These are phyloP conservation scores for Cydia strobilella DNA, from an alignment of 1,140 invertebrate genomes.

Conservation along the genomic window DNA sequence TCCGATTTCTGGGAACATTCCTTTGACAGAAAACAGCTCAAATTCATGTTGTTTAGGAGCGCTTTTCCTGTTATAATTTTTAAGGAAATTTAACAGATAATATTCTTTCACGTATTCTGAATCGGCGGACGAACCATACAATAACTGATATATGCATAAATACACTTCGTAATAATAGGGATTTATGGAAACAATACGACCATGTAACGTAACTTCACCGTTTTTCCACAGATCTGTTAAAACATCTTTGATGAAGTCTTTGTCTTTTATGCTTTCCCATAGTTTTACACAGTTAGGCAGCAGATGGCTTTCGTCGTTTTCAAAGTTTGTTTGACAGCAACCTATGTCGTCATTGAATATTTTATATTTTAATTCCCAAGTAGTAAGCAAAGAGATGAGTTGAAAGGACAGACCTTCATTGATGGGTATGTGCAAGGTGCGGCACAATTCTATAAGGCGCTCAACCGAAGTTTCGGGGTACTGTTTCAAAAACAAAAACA, in stretches of 20 bases:
- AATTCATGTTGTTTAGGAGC: slow-evolving; percentile 76
- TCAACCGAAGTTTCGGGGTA: slow-evolving; percentile 58
- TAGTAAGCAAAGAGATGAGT: slow-evolving; percentile 69
- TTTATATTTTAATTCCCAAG: slow-evolving; percentile 73
- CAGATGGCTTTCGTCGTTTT: slow-evolving; percentile 57
- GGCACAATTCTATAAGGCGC: slow-evolving; percentile 66
- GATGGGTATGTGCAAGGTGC: slow-evolving; percentile 62
- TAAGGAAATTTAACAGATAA: slow-evolving; percentile 72
- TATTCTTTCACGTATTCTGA: slow-evolving; percentile 67
- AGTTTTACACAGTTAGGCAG: slow-evolving; percentile 61
- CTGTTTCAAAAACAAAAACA: slow-evolving; percentile 67
- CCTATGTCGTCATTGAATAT: slow-evolving; percentile 60
- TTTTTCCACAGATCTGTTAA: slow-evolving; percentile 75
- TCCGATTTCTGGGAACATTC: slow-evolving; percentile 77
- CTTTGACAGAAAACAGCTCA: slow-evolving; percentile 77
- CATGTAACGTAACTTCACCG: slow-evolving; percentile 75
- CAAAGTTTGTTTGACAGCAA: slow-evolving; percentile 50
- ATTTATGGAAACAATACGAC: slow-evolving; percentile 70
- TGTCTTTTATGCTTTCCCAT: slow-evolving; percentile 70
- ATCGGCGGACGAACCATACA: slow-evolving; percentile 53
- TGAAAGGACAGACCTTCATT: slow-evolving; percentile 74
- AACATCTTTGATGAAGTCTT: slow-evolving; percentile 67
- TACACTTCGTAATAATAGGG: slow-evolving; percentile 78
- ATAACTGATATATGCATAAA: slow-evolving; percentile 69
- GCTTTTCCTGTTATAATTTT: slow-evolving; percentile 70